Evolutionary conservation across 2,797 vertebrate genomes (phyloP), one percentile per base, ranked within the genome.

Genomic region (Lophotriccus pileatus): DNA sequence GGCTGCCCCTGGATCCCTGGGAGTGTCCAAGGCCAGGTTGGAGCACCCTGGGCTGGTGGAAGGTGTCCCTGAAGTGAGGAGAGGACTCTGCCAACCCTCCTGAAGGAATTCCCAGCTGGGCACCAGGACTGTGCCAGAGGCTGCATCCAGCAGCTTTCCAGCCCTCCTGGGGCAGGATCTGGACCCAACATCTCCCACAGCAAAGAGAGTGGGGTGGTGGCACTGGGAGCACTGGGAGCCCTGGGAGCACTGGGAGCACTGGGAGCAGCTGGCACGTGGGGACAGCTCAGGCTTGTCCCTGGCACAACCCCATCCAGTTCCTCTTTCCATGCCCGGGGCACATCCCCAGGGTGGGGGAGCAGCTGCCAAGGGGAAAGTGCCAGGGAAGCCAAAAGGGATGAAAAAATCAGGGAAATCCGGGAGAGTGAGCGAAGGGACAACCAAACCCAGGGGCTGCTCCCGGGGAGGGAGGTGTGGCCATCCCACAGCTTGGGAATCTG

Each of bases 391-490:
- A 1, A 67, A 89, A 50, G 4, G 19, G 11, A 12, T 4, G 39
- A 18, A 14, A 39, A 39, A 34, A 49, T 19, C 20, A 6, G 44
- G 59, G 60, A 46, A 67, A 80, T 22, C 8, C 25, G 63, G 59
- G 87, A 79, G 70, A 75, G 47, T 7, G 53, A 3, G 12, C 4
- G 4, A 27, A 1, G 30, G 21, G 56, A 7, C 39, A 8, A 19
- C 5, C 4, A 41, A 27, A 3, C 3, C 20, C 10, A 0, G 1
- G 24, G 14, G 46, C 14, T 3, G 39, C 1, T 2, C 17, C 21
- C 4, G 0, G 20, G 34, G 20, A 62, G 13, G 21, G 32, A 32
- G 25, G 34, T 13, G 6, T 4, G 49, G 22, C 8, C 1, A 0
- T 6, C 3, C 43, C 2, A 18, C 6, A 14, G 30, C 49, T 18